phyloP scores from a whole-genome alignment of 92 coral and sea anemone species.

The Epizoanthus scotinus region DNA sequence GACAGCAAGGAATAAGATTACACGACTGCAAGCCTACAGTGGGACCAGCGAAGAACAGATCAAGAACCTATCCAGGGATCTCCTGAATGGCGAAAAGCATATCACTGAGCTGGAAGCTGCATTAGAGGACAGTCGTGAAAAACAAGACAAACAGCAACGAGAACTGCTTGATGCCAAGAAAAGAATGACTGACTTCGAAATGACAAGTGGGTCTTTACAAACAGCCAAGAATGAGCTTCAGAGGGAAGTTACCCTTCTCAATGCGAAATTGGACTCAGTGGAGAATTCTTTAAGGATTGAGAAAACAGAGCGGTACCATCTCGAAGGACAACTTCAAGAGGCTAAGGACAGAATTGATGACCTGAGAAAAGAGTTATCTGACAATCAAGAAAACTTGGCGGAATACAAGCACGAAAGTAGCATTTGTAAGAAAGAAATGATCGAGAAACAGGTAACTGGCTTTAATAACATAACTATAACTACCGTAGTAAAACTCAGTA shows the following conservation, averaged over 20 bases:
- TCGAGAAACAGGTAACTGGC: constrained; percentile 49
- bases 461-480: neutral
- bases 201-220: constrained; percentile 64
- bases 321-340: constrained; percentile 73
- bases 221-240: constrained; percentile 65
- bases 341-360: constrained; percentile 58
- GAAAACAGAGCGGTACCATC: constrained; percentile 57
- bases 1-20: constrained; percentile 63
- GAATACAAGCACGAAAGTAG: constrained; percentile 58
- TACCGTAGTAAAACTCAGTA: neutral
- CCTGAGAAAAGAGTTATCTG: constrained; percentile 47
- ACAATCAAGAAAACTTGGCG: constrained; percentile 52
- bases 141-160: constrained; percentile 61
- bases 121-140: constrained; percentile 55
- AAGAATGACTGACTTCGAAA: constrained; percentile 77
- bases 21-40: constrained; percentile 71
- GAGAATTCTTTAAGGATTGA: constrained; percentile 67
- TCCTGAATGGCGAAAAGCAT: constrained; percentile 60
- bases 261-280: constrained; percentile 52
- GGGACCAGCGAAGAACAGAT: constrained; percentile 67
- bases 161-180: constrained; percentile 74
- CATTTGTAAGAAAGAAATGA: constrained; percentile 46
- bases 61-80: constrained; percentile 60
- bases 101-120: constrained; percentile 64
- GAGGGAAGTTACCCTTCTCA: constrained; percentile 57